Base-by-base conservation (phyloP, 37 sponge, comb jelly and placozoan genomes). In the Spongia lamella region DNA sequence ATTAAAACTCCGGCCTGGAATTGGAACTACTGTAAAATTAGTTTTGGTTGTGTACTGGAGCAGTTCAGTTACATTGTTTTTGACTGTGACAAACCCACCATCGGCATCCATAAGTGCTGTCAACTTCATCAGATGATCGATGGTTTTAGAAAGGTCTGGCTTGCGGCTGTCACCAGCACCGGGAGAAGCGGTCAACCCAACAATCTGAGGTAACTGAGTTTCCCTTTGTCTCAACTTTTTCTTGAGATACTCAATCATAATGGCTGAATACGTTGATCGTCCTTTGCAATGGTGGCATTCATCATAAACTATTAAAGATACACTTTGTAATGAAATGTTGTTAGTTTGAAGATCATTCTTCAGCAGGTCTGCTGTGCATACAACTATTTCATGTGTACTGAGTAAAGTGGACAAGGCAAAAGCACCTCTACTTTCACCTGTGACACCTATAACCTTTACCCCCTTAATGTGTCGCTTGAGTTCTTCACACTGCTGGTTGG, bases 241-340 rank as follows among this genome's bases (percentile, higher is more conserved):
- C 39, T 50, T 38, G 16, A 89, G 56, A 39, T 89, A 89, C 52
- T 61, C n/a, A 38, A 68, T 63, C 84, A 89, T 83, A 21, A 89
- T 56, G 16, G 68, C 62, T 24, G 74, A 78, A 73, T 92, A 79
- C 40, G 80, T 52, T 57, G 82, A 53, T 40, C 77, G 79, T 9
- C 78, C 68, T 26, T 63, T 66, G 3, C 88, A 81, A 56, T 92
- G 80, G 60, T 96, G 96, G 71, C 96, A 96, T 63, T 96, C 96
- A 49, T 96, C 96, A n/a, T 89, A 16, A 39, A 96, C 72, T 2
- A 96, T 66, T 7, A 96, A 75, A 70, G 82, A 77, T 19, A 92
- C 38, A 38, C 77, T 71, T 0, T 63, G 61, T 1, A 83, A 33
- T 20, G 56, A 34, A 0, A 89, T 2, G n/a, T 7, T 50, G 34